Evolutionary conservation across 2,888 invertebrate species (phyloP).

Genomic region (Stenchaetothrips biformis): DNA sequence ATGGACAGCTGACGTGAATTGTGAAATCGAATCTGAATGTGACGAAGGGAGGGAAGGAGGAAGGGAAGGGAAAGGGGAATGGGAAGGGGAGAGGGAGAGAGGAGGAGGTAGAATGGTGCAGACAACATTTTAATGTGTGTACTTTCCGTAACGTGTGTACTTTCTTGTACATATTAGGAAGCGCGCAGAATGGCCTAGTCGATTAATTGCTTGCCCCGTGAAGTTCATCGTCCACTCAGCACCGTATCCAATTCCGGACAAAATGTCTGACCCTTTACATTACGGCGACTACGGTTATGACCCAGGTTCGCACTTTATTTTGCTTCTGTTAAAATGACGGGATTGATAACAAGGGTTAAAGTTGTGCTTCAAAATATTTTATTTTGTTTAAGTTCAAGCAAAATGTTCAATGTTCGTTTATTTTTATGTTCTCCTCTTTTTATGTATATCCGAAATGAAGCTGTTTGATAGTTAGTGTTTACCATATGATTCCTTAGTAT

Average conservation of each 20-base stretch:
- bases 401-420: too few relatives aligned
- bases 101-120: background rate
- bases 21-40: background rate
- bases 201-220: background rate
- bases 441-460: too few relatives aligned
- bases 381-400: too few relatives aligned
- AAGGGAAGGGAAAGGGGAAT: background rate
- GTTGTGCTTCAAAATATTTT: background rate
- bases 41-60: too few relatives aligned
- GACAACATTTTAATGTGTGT: background rate
- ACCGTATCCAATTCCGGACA: background rate
- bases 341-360: background rate
- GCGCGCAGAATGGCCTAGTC: background rate
- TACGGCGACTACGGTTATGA: slow-evolving; percentile 21
- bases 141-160: background rate
- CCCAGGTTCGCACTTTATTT: background rate
- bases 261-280: background rate
- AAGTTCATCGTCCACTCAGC: background rate
- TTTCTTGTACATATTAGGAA: background rate
- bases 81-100: background rate
- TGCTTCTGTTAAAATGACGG: background rate
- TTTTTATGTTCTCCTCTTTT: too few relatives aligned
- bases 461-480: too few relatives aligned
- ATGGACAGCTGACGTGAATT: background rate
- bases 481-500: too few relatives aligned